Evolutionary conservation across 2,888 invertebrate species (phyloP).

Genomic region (Cephus pygmeus): DNA sequence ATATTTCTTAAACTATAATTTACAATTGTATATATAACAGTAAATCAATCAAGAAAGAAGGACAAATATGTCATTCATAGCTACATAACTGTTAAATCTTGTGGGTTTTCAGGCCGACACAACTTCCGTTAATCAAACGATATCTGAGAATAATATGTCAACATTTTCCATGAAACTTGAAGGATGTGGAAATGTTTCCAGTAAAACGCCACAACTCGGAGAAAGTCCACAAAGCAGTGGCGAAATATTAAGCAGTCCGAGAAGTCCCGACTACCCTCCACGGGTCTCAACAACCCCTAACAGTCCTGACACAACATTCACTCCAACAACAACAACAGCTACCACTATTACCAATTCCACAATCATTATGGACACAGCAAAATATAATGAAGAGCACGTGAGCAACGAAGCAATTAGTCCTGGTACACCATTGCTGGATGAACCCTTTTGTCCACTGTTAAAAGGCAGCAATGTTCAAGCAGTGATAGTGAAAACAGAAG

Average conservation of each 20-base stretch:
- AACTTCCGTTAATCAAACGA: conserved; percentile 34
- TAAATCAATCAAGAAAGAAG: not conserved
- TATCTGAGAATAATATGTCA: conserved; percentile 22
- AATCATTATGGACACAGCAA: conserved; percentile 39
- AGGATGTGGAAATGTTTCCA: conserved; percentile 52
- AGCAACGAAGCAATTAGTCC: conserved; percentile 22
- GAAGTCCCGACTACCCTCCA: conserved; percentile 61
- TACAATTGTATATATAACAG: not conserved
- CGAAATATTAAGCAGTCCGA: conserved; percentile 54
- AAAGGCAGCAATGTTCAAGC: not conserved
- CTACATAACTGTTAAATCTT: not conserved
- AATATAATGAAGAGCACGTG: conserved; percentile 26
- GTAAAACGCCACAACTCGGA: conserved; percentile 55
- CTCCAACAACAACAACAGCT: conserved; percentile 25
- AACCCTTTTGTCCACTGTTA: conserved; percentile 17
- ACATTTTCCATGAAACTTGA: conserved; percentile 38
- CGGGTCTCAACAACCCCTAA: conserved; percentile 51
- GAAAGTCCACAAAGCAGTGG: conserved; percentile 56
- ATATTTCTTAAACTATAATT: not conserved
- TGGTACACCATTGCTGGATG: conserved; percentile 31
- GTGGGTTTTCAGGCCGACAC: conserved; percentile 38
- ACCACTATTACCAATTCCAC: conserved; percentile 3
- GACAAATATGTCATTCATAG: not conserved
- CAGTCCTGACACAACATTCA: conserved; percentile 45
- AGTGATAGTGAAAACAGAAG: not conserved